Base-by-base conservation (phyloP, 1,140 invertebrate species). In the Bombus pyrosoma region DNA sequence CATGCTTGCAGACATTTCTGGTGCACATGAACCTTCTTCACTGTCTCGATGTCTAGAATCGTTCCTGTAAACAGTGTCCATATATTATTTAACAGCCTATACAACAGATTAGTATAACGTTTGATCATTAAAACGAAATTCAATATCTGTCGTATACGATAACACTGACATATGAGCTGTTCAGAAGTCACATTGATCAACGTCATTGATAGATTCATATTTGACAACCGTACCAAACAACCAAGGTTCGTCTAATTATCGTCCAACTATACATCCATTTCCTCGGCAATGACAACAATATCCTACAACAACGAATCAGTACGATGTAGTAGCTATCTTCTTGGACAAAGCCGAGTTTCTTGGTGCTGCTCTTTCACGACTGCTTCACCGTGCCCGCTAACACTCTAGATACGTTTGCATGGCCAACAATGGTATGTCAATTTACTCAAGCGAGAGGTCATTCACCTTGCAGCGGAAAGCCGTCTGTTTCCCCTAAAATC, bases 401-500 rank as follows among this genome's bases (percentile, higher is more conserved):
- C 77, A 34, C 43, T 25, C 34, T 62, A 37, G 64, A 66, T 34
- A 34, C 81, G n/a, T 75, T 75, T 64, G 39, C 57, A 34, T 37
- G 22, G 12, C 6, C 53, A 59, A 81, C 80, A 75, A 64, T 59
- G 15, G 39, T 18, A 37, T 82, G 25, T 25, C n/a, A 47, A 47
- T 64, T 43, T 75, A 62, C 59, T 41, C 59, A 6, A 64, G n/a
- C 37, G n/a, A 18, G 28, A 25, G 57, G 39, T 76, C 72, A 39
- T 76, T 68, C 59, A 37, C 32, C 13, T 37, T 66, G 22, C 2
- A n/a, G 28, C 2, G 15, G 12, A 57, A 53, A 68, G 62, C 64
- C 72, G 57, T 37, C 72, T 10, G 57, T 83, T 83, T 83, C 74
- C 74, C 47, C 47, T 78, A 69, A 78, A 78, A 83, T 69, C 43